Percentiles rank a stretch among this genome's conserved stretches.
Evolutionary conservation across 2,113 vertebrate genomes (phyloP).

Genomic region (Spermophilus dauricus): DNA sequence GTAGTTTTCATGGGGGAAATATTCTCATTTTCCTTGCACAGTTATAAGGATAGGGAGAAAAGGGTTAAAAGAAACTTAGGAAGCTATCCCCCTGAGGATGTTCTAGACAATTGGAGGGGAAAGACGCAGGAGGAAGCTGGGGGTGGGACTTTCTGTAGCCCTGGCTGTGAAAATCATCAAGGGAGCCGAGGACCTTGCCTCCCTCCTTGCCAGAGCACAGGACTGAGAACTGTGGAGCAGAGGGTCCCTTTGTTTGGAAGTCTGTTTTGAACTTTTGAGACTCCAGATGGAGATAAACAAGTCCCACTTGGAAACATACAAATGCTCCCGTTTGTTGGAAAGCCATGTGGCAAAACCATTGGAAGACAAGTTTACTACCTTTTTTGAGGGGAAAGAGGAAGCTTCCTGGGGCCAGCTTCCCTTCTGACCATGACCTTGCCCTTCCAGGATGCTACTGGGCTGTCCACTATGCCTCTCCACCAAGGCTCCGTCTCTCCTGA

Average conservation of each 20-base stretch:
- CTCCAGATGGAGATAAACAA: slow-evolving; percentile 71
- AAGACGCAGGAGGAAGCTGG: slow-evolving; percentile 75
- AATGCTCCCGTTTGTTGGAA: slow-evolving; percentile 49
- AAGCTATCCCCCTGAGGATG: slow-evolving; percentile 36
- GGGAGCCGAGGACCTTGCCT: neutral
- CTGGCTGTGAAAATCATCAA: slow-evolving; percentile 80
- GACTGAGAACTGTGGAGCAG: neutral
- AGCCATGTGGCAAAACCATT: slow-evolving; percentile 42
- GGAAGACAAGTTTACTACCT: neutral
- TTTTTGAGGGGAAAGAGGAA: neutral
- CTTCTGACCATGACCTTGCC: neutral
- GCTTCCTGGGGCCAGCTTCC: neutral
- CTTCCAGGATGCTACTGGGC: no score
- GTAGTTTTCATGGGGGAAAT: neutral
- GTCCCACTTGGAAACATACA: slow-evolving; percentile 23
- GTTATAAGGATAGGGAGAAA: slow-evolving; percentile 57
- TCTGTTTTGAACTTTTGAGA: slow-evolving; percentile 68
- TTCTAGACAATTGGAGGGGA: slow-evolving; percentile 73
- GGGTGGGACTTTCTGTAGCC: slow-evolving; percentile 55
- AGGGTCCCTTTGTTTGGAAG: slow-evolving; percentile 73
- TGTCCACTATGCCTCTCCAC: neutral
- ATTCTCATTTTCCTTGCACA: slow-evolving; percentile 14
- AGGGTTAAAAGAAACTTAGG: slow-evolving; percentile 52
- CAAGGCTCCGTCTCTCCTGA: neutral
- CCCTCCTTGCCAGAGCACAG: neutral